phyloP scores from a whole-genome alignment of 2,113 vertebrate genomes.

The Eretmochelys imbricata region DNA sequence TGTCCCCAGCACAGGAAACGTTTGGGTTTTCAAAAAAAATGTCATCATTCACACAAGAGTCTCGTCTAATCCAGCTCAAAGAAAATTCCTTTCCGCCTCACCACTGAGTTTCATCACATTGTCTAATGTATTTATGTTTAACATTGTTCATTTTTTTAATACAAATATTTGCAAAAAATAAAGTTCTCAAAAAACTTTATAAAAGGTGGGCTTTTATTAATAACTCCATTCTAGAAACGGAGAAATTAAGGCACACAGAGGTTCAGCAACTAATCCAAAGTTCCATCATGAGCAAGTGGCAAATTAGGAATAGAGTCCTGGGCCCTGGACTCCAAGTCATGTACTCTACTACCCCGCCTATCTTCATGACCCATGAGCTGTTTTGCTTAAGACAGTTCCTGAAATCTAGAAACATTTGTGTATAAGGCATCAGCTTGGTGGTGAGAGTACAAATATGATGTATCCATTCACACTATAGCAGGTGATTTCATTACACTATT shows the following conservation, averaged over 20 bases:
- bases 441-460: background rate
- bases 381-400: background rate
- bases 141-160: constrained; percentile 20
- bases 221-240: background rate
- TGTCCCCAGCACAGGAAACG: background rate
- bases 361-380: background rate
- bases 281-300: background rate
- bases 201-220: background rate
- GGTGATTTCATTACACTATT: too few species aligned
- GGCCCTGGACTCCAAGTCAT: background rate
- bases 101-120: too few species aligned
- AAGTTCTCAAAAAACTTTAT: constrained; percentile 4
- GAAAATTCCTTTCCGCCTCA: background rate
- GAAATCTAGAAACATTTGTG: background rate
- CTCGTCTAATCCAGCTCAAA: background rate
- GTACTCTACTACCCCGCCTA: background rate
- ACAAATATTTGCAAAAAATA: background rate
- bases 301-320: constrained; percentile 10
- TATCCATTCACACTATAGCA: background rate
- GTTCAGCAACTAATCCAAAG: background rate
- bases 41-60: background rate
- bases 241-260: background rate
- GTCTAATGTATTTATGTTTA: background rate
- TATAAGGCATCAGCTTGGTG: too few species aligned
- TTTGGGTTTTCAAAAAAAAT: background rate